These are phyloP conservation scores for Scaptomyza reducta DNA, from an alignment of 2,888 invertebrate genomes.

Conservation along the genomic window DNA sequence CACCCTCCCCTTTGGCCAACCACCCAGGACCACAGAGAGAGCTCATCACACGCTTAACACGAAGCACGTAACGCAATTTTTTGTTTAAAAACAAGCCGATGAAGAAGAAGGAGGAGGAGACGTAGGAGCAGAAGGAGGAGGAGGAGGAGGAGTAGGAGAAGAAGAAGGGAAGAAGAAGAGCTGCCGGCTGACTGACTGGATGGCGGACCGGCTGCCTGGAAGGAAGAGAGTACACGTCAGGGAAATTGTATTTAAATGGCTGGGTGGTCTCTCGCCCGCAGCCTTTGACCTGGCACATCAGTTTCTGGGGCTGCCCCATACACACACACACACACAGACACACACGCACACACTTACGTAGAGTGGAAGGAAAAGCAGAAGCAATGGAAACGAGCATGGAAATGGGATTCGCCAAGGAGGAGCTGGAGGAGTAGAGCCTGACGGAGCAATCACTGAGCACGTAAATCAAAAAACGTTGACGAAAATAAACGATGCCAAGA, in stretches of 20 bases:
- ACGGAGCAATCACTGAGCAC: constrained; percentile 61
- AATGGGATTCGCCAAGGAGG: constrained; percentile 10
- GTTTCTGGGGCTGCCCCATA: constrained; percentile 20
- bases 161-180: background rate
- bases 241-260: constrained; percentile 63
- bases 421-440: background rate
- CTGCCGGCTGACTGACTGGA: background rate
- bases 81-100: constrained; percentile 35
- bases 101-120: background rate
- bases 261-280: constrained; percentile 27
- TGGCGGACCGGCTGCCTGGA: background rate
- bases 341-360: too few species aligned
- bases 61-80: constrained; percentile 56
- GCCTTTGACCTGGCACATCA: constrained; percentile 61
- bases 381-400: constrained; percentile 17
- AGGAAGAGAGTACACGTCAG: constrained; percentile 18
- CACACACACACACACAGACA: background rate
- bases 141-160: too few species aligned
- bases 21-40: background rate
- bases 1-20: constrained; percentile 1
- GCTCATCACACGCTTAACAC: constrained; percentile 19
- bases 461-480: constrained; percentile 67
- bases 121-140: background rate
- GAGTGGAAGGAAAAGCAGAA: background rate
- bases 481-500: constrained; percentile 60